These are phyloP conservation scores for Hypocryptadius cinnamomeus DNA, from an alignment of 2,113 vertebrate genomes.

Conservation along the genomic window DNA sequence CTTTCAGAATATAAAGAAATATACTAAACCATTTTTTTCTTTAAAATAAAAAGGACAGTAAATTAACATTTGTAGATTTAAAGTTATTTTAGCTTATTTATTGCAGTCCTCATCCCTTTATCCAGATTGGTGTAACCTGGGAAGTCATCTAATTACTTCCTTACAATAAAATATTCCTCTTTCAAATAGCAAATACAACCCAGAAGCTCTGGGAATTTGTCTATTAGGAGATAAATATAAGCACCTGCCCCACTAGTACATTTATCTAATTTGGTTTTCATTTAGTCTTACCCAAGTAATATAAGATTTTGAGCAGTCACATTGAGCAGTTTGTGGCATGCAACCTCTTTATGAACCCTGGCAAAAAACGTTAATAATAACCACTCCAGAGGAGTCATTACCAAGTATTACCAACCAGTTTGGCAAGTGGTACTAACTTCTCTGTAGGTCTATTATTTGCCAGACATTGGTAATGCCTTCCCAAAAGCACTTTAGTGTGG, in stretches of 20 bases:
- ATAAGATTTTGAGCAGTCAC: not conserved
- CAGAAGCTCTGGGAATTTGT: not conserved
- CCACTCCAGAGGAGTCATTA: not conserved
- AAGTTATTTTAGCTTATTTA: not conserved
- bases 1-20: not conserved
- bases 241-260: not conserved
- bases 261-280: not conserved
- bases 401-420: not conserved
- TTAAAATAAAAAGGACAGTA: not conserved
- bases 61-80: not conserved
- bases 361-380: not conserved
- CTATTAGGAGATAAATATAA: not conserved
- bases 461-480: not conserved
- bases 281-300: not conserved
- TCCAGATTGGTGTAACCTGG: not conserved
- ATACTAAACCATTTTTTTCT: rapidly evolving
- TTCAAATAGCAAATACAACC: not conserved
- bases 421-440: not conserved
- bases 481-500: not conserved
- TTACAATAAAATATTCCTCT: not conserved
- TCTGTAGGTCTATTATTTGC: not conserved
- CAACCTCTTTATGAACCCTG: not conserved
- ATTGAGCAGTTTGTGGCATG: not conserved
- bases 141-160: not conserved
- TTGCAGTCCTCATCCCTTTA: not conserved